Percentiles rank a stretch among this genome's conserved stretches.
These are phyloP conservation scores for Aphodius sticticus DNA, from an alignment of 2,888 invertebrate genomes.

Conservation along the genomic window DNA sequence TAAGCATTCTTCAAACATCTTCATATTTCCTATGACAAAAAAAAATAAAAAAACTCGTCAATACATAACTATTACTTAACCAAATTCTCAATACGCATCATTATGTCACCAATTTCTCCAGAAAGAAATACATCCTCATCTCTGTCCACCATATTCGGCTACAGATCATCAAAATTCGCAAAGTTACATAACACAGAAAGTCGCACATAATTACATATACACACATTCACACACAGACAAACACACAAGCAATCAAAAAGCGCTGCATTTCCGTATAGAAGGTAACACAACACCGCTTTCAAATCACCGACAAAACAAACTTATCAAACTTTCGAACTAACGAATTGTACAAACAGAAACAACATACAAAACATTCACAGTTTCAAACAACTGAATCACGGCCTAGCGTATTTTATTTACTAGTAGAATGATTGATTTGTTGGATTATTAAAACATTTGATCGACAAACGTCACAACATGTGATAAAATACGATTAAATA, in stretches of 20 bases:
- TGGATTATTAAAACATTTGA: too few relatives aligned
- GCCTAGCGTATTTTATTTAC: too few relatives aligned
- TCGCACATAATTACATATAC: background rate
- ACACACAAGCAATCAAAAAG: background rate
- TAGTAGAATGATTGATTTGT: too few relatives aligned
- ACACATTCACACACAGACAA: background rate
- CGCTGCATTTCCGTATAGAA: background rate
- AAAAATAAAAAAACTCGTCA: background rate
- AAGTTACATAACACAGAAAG: background rate
- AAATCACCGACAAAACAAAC: background rate
- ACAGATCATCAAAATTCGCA: background rate
- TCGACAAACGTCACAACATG: too few relatives aligned
- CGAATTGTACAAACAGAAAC: background rate
- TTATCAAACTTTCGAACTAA: background rate
- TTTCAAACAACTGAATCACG: too few relatives aligned
- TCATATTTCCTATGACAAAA: too few relatives aligned
- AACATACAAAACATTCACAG: background rate
- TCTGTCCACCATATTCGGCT: background rate
- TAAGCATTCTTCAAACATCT: too few relatives aligned
- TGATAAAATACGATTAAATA: too few relatives aligned
- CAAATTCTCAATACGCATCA: background rate
- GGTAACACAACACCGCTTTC: background rate
- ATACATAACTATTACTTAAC: background rate
- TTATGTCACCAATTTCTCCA: slow-evolving; percentile 4
- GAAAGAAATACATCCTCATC: background rate